Conservation (phyloP, 53 echinoderm and acorn worm genomes). For the Holothuria leucospilota region DNA sequence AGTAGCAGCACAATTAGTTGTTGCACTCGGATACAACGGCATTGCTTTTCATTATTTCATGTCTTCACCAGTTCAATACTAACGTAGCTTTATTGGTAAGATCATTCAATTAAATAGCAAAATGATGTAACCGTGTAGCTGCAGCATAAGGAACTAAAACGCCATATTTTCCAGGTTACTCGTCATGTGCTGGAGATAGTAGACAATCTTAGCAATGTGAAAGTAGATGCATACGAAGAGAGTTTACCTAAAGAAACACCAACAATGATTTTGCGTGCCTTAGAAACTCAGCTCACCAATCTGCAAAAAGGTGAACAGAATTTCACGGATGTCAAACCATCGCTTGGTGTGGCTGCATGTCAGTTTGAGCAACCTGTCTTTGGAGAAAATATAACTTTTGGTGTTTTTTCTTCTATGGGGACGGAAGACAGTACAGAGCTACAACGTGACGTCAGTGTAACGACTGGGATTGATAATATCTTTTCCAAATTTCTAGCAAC, state of each 20-base stretch:
- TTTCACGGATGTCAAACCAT: slow-evolving; percentile 59
- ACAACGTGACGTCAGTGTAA: too few species aligned
- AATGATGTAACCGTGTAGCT: too few species aligned
- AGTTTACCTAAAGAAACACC: slow-evolving; percentile 61
- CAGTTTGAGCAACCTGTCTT: slow-evolving; percentile 39
- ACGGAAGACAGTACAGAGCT: background rate
- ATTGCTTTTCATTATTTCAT: too few species aligned
- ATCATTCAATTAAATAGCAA: too few species aligned
- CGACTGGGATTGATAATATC: too few species aligned
- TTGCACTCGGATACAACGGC: too few species aligned
- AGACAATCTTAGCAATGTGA: slow-evolving; percentile 71
- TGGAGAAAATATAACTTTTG: slow-evolving; percentile 57
- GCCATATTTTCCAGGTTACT: slow-evolving; percentile 67
- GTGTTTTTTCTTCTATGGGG: background rate
- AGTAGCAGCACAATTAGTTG: too few species aligned
- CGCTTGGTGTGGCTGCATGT: slow-evolving; percentile 63
- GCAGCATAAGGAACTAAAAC: too few species aligned
- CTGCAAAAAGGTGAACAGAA: slow-evolving; percentile 64
- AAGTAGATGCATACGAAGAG: slow-evolving; percentile 51
- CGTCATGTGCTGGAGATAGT: slow-evolving; percentile 64
- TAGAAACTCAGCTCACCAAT: slow-evolving; percentile 76
- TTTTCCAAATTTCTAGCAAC: too few species aligned
- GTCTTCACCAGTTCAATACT: too few species aligned
- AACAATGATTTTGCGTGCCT: slow-evolving; percentile 66
- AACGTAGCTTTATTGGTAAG: too few species aligned